phyloP scores from a whole-genome alignment of 1,140 invertebrate species.

The Ceratina australensis region DNA sequence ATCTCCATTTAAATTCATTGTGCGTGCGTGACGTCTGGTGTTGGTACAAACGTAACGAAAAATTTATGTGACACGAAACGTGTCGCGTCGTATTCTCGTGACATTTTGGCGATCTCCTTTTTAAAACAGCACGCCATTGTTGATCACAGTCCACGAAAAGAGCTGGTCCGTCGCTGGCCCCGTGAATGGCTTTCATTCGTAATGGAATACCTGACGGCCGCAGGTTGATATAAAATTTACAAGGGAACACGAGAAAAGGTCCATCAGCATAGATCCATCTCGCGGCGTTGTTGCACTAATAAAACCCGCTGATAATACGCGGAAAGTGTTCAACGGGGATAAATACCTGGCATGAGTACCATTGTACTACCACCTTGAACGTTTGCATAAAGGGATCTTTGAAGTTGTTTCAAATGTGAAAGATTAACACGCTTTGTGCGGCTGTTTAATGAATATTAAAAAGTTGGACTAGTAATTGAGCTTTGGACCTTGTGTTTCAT shows the following conservation, averaged over 20 bases:
- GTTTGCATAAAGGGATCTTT: neutral
- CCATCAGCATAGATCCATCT: neutral
- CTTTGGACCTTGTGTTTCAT: too few species aligned
- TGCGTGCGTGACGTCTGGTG: neutral
- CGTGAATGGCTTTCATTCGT: conserved; percentile 16
- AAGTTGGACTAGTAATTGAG: too few species aligned
- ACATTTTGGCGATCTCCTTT: conserved; percentile 13
- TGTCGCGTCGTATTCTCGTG: conserved; percentile 21
- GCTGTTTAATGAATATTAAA: too few species aligned
- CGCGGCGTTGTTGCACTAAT: neutral
- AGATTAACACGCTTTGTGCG: too few species aligned
- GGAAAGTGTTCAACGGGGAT: neutral
- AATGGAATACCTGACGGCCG: conserved; percentile 11
- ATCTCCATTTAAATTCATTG: conserved; percentile 11
- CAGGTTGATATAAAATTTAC: neutral
- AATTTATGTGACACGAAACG: conserved; percentile 35
- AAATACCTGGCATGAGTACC: neutral
- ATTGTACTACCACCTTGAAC: neutral
- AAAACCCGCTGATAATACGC: neutral
- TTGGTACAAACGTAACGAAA: neutral
- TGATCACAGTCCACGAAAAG: conserved; percentile 20
- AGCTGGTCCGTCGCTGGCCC: neutral
- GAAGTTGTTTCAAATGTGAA: neutral
- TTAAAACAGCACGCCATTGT: conserved; percentile 17
- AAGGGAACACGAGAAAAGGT: conserved; percentile 7